Conservation (phyloP, 92 coral and sea anemone genomes). For the Scolanthus callimorphus region DNA sequence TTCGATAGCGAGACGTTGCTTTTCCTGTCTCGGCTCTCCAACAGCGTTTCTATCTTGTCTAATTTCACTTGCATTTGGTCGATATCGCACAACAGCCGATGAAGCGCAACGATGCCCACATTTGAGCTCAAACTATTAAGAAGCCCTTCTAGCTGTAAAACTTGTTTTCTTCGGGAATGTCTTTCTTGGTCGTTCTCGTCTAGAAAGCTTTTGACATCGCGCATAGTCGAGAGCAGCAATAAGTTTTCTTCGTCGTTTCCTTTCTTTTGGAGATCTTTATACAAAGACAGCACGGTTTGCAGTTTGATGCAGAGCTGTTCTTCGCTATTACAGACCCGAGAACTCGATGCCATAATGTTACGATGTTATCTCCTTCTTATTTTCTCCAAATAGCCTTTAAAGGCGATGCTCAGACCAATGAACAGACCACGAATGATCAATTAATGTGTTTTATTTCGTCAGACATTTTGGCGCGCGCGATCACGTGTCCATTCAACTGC, state of each 20-base stretch:
- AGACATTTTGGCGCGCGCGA: too few species aligned
- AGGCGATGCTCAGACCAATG: too few species aligned
- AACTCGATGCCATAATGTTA: background rate
- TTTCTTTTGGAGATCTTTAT: conserved; percentile 19
- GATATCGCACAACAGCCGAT: conserved; percentile 21
- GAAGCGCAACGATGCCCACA: conserved; percentile 40
- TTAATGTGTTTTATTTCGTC: too few species aligned
- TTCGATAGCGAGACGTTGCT: too few species aligned
- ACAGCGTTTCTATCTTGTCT: conserved; percentile 10
- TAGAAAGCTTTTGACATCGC: conserved; percentile 24
- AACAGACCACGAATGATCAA: too few species aligned
- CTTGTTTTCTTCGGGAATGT: conserved; percentile 5
- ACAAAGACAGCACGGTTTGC: conserved; percentile 24
- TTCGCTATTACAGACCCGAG: background rate
- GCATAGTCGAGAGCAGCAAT: conserved; percentile 10
- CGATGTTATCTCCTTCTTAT: too few species aligned
- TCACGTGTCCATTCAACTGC: too few species aligned
- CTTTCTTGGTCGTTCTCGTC: conserved; percentile 2
- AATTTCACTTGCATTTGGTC: conserved; percentile 21
- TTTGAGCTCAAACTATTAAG: conserved; percentile 23
- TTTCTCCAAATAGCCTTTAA: too few species aligned
- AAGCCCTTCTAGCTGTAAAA: conserved; percentile 8
- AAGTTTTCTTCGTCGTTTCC: conserved; percentile 34
- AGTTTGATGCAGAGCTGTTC: conserved; percentile 26
- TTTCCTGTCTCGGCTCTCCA: too few species aligned